These are phyloP conservation scores for Helicoverpa armigera DNA, from an alignment of 1,140 invertebrate genomes.

Conservation along the genomic window DNA sequence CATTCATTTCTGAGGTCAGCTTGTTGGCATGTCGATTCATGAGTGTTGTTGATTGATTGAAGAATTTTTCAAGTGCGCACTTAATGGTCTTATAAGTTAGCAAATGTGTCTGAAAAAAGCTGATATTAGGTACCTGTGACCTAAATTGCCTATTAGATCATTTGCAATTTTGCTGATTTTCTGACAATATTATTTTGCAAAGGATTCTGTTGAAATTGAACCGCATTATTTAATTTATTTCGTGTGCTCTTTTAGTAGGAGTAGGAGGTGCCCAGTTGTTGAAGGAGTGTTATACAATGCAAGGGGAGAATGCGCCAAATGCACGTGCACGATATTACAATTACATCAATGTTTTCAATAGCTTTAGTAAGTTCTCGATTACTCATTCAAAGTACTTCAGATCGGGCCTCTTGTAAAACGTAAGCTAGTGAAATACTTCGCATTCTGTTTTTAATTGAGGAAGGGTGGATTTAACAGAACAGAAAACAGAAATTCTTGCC, in stretches of 20 bases:
- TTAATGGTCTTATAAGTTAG: no score
- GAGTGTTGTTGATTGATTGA: slow-evolving; percentile 33
- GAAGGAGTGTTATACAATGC: slow-evolving; percentile 2
- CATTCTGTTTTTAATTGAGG: no score
- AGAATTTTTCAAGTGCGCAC: neutral
- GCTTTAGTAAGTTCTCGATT: neutral
- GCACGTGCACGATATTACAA: slow-evolving; percentile 46
- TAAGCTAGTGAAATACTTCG: neutral
- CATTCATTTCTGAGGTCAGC: slow-evolving; percentile 31
- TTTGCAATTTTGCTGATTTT: no score
- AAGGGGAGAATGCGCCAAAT: slow-evolving; percentile 36
- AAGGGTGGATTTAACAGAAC: no score
- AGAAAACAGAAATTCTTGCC: no score
- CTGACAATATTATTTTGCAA: no score
- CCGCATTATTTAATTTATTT: neutral
- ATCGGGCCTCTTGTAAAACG: neutral
- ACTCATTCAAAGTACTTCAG: neutral
- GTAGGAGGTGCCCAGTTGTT: neutral
- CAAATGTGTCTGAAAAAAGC: no score
- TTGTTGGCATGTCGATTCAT: slow-evolving; percentile 45
- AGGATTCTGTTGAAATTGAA: no score
- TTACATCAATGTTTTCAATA: slow-evolving; percentile 4
- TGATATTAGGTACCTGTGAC: no score
- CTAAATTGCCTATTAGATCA: no score
- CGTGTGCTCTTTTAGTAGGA: neutral